Evolutionary conservation across 2,888 invertebrate genomes (phyloP), one percentile per base, ranked within the genome.

Genomic region (Yponomeuta plumbellus): DNA sequence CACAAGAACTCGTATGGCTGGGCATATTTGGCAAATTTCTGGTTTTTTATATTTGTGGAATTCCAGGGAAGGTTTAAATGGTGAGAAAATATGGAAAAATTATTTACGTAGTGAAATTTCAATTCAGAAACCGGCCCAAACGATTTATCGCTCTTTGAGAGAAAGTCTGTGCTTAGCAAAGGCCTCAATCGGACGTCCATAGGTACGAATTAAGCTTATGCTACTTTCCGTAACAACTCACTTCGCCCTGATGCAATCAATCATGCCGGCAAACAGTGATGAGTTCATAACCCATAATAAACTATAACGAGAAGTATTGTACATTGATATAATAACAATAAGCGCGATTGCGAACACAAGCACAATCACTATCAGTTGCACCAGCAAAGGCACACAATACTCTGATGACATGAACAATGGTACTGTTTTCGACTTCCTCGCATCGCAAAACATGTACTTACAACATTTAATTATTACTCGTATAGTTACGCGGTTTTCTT

Each of bases 381-480:
- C 61, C 57, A 21, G 44, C 66, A 61, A 66, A 66, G 61, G 61
- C 58, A 66, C 61, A 66, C 67, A 64, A 68, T 67, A 67, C 66
- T 61, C 65, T 57, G 63, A 61, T 66, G 68, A 63, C 67, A 64
- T 39, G 64, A 65, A 69, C 69, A 69, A 69, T 69, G 67, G 67
- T 26, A 39, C 63, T 67, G 66, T 17, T 56, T 64, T 44, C 58
- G 61, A 61, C 69, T 69, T 69, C 69, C 69, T 68, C 61, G 23
- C 65, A 39, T 66, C 23, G 23, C 66, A 68, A 69, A 69, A 69
- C 68, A 68, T 67, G 40, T 66, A 26, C 56, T 5, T 26, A 52
- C 44, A 52, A 52, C 44, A 52, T 52, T 52, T 57, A 56, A 56
- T 67, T 69, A 59, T 68, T 69, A 64, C 8, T 40, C 62, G 23